Conservation (phyloP, 2,888 invertebrate species). For the Galeruca laticollis region DNA sequence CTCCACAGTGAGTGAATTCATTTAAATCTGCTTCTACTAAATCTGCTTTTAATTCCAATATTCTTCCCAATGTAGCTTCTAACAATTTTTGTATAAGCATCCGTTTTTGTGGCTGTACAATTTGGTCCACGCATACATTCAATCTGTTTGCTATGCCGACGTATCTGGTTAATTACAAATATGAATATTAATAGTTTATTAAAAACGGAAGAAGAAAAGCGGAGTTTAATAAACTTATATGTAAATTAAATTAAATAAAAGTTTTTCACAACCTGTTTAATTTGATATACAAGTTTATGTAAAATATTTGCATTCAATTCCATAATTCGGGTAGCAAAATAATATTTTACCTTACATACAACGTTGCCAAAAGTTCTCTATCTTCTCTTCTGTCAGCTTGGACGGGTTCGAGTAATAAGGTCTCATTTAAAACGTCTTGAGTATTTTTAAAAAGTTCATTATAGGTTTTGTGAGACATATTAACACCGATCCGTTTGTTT, state of each 20-base stretch:
- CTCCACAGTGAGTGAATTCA: constrained; percentile 90
- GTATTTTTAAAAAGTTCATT: constrained; percentile 77
- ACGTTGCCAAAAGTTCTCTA: constrained; percentile 74
- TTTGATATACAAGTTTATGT: too few species aligned
- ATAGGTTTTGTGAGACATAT: constrained; percentile 82
- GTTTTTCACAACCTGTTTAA: not conserved
- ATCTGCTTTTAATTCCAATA: constrained; percentile 90
- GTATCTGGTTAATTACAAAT: constrained; percentile 70
- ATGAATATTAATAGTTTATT: not conserved
- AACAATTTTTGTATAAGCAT: constrained; percentile 79
- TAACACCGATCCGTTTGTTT: not conserved
- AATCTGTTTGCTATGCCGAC: constrained; percentile 80
- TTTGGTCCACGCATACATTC: constrained; percentile 88
- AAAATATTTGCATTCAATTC: too few species aligned
- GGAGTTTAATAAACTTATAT: too few species aligned
- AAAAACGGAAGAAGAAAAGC: too few species aligned
- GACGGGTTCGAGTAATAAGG: constrained; percentile 73
- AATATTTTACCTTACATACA: constrained; percentile 73
- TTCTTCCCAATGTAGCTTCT: constrained; percentile 83
- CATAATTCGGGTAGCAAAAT: too few species aligned
- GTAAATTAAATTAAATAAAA: not conserved
- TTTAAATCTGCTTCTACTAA: constrained; percentile 87
- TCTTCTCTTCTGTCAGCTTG: constrained; percentile 74
- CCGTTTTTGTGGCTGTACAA: constrained; percentile 93
- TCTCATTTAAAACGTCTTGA: constrained; percentile 74